Conservation (phyloP, 2,888 invertebrate genomes). For the Anaspis maculata region DNA sequence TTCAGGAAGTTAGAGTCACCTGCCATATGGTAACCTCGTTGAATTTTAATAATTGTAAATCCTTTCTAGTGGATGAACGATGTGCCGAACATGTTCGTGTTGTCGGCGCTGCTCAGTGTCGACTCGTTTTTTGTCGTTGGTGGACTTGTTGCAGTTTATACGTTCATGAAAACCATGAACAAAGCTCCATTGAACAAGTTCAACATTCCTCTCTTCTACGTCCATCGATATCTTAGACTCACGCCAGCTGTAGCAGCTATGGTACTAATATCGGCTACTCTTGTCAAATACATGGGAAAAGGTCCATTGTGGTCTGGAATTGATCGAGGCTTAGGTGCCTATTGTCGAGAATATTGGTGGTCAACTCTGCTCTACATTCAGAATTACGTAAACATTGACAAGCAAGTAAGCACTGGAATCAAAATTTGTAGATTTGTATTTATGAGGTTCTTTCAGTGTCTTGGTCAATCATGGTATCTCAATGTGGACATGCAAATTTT, state of each 20-base stretch:
- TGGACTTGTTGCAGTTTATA: background rate
- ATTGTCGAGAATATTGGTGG: conserved; percentile 9
- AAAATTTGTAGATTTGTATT: background rate
- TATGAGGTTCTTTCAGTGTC: conserved; percentile 4
- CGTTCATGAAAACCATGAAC: conserved; percentile 17
- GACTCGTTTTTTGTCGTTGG: background rate
- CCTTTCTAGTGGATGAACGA: background rate
- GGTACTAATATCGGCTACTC: conserved; percentile 5
- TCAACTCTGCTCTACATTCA: conserved; percentile 8
- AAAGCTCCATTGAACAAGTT: conserved; percentile 3
- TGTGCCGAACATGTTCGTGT: background rate
- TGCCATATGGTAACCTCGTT: no score
- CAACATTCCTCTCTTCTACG: conserved; percentile 7
- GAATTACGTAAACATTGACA: conserved; percentile 8
- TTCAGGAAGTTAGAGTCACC: background rate
- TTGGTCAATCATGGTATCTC: conserved; percentile 11
- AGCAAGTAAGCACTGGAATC: conserved; percentile 5
- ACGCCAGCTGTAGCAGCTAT: conserved; percentile 9
- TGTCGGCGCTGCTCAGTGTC: background rate
- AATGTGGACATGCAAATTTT: conserved; percentile 11
- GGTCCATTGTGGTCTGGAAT: conserved; percentile 11
- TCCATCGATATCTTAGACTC: conserved; percentile 9
- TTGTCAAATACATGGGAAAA: conserved; percentile 8
- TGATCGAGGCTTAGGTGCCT: conserved; percentile 2
- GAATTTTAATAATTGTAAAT: no score